A percentile compares a stretch with the other conserved stretches of the same genome.
Conservation (phyloP, 1,140 invertebrate genomes). For the Drosophila repletoides region DNA sequence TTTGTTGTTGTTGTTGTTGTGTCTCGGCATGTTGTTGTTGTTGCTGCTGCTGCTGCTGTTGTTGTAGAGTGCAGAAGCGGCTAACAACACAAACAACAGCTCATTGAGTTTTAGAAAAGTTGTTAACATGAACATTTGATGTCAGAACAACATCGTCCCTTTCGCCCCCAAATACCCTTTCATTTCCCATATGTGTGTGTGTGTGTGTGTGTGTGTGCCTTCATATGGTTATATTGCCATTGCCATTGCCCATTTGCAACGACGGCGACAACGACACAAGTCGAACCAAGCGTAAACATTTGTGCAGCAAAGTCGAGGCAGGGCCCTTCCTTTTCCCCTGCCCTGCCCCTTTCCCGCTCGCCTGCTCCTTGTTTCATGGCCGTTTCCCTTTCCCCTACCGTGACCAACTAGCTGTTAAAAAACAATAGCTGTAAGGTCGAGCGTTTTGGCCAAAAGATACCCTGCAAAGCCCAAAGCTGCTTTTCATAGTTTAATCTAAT, state of each 20-base stretch:
- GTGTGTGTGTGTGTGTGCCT: conserved; percentile 18
- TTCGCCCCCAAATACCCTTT: conserved; percentile 1
- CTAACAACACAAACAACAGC: conserved; percentile 77
- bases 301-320: conserved; percentile 40
- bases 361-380: background rate
- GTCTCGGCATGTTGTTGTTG: too few species aligned
- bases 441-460: too few species aligned
- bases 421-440: too few species aligned
- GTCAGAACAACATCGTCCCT: conserved; percentile 58
- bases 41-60: background rate
- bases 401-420: too few species aligned
- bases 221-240: conserved; percentile 40
- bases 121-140: conserved; percentile 80
- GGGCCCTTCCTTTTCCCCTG: background rate
- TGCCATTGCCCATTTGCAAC: conserved; percentile 41
- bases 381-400: background rate
- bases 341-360: background rate
- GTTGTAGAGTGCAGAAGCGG: conserved; percentile 14
- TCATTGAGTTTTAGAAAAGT: conserved; percentile 80
- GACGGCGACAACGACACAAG: conserved; percentile 19
- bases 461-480: too few species aligned
- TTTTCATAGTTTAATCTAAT: too few species aligned
- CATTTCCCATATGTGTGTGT: conserved; percentile 10
- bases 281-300: conserved; percentile 62
- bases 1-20: too few species aligned